Conservation (phyloP, 2,113 vertebrate species). For the Sinocyclocheilus grahami region DNA sequence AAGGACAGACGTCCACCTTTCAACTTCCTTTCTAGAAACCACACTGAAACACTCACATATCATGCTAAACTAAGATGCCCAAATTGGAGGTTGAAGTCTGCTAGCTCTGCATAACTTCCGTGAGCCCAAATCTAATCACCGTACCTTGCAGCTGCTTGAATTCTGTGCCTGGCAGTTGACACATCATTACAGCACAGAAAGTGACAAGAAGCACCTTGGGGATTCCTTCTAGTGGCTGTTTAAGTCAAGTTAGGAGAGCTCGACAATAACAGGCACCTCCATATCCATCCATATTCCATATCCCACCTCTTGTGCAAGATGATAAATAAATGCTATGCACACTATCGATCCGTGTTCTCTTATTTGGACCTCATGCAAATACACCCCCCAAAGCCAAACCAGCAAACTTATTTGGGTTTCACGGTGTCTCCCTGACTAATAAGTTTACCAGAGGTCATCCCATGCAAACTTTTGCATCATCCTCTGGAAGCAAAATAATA, state of each 20-base stretch:
- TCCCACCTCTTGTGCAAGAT: neutral
- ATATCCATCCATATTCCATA: constrained; percentile 29
- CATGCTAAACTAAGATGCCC: neutral
- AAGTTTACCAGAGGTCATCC: constrained; percentile 8
- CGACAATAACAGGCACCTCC: constrained; percentile 15
- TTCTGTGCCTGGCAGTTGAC: constrained; percentile 34
- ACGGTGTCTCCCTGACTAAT: constrained; percentile 8
- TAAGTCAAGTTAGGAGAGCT: constrained; percentile 22
- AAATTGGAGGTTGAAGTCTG: neutral
- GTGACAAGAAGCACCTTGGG: constrained; percentile 23
- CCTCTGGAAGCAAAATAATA: constrained; percentile 30
- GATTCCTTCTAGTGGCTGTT: constrained; percentile 29
- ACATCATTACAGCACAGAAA: constrained; percentile 38
- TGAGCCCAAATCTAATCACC: constrained; percentile 3
- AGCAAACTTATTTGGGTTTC: constrained; percentile 9
- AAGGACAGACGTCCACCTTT: neutral
- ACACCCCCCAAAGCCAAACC: constrained; percentile 14
- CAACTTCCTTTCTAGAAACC: neutral
- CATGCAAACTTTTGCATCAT: constrained; percentile 28
- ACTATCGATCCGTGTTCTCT: neutral
- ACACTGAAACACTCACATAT: neutral
- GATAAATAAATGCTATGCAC: constrained; percentile 13
- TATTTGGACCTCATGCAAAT: constrained; percentile 20
- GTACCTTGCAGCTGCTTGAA: constrained; percentile 24
- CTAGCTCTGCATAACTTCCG: constrained; percentile 14